Base-by-base conservation (phyloP, 2,888 invertebrate genomes). In the Hirtodrosophila alboralis region DNA sequence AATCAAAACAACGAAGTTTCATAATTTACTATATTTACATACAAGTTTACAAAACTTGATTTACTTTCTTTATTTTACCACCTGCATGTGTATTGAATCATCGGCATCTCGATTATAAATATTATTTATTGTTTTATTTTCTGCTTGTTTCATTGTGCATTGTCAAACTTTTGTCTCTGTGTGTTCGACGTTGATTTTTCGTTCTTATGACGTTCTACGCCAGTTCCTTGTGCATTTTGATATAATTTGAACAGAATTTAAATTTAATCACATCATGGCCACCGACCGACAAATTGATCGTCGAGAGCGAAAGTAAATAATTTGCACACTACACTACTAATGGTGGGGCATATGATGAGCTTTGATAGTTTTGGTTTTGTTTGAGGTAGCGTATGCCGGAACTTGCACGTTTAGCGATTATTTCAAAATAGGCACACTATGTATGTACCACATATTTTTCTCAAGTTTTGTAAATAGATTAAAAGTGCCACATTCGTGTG, bases 381-480 rank as follows among this genome's bases (percentile, higher is more conserved):
- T 4, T 28, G 12, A 31, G 43, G 31, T 54, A 51, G 68, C 13
- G 68, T 43, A 52, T 73, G 54, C 61, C 54, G 69, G 74, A 69
- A 51, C 74, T 54, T 12, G 27, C 30, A 73, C 36, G 48, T 45
- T 73, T 26, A 6, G 21, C 30, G 43, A 44, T 31, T 54, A 54
- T 67, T 34, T 40, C 38, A 51, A 53, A 74, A 68, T 48, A 52
- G 61, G 28, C 44, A 49, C 31, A 47, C 23, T 44, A 40, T 27
- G 41, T 56, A 7, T 31, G 31, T 40, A 40, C 10, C 16, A 7
- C 13, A 36, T 47, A 47, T 56, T 51, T 78, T 63, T 75, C 64
- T 62, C 43, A 44, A 61, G 54, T 62, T 80, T 79, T 79, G 86
- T 84, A 86, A 86, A 79, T 79, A 79, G 78, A 72, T 59, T 56